Percentiles rank a stretch among this genome's conserved stretches.
These are phyloP conservation scores for Pomatostomus ruficeps DNA, from an alignment of 2,113 vertebrate species.

Conservation along the genomic window DNA sequence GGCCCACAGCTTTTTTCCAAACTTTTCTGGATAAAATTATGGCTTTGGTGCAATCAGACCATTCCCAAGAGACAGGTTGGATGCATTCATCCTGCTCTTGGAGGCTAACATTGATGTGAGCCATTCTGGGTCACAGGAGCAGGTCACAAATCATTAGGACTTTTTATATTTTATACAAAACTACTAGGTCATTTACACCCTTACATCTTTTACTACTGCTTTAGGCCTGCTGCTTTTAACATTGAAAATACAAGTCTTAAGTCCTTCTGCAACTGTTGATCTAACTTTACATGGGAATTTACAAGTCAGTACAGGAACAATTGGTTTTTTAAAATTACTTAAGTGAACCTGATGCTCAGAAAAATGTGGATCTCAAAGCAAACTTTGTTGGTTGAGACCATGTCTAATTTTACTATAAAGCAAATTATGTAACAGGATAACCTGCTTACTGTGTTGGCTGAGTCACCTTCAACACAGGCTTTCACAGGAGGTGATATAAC, in stretches of 20 bases:
- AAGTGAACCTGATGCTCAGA: not conserved
- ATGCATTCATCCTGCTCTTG: not conserved
- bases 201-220: not conserved
- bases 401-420: not conserved
- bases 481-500: conserved; percentile 8
- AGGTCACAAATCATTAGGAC: not conserved
- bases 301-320: not conserved
- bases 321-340: not conserved
- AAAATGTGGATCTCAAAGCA: not conserved
- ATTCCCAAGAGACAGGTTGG: not conserved
- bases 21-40: not conserved
- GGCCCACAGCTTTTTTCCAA: not conserved
- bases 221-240: not conserved
- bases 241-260: not conserved
- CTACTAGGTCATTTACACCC: not conserved
- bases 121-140: not conserved
- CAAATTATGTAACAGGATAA: conserved; percentile 5
- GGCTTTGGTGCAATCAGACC: not conserved
- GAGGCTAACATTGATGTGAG: not conserved
- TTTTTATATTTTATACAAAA: not conserved
- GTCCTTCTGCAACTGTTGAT: not conserved
- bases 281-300: not conserved
- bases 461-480: not conserved
- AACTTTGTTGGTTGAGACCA: not conserved
- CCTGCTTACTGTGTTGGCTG: not conserved